Evolutionary conservation across 2,113 vertebrate genomes (phyloP), one percentile per base, ranked within the genome.

Genomic region (Asarcornis scutulata): DNA sequence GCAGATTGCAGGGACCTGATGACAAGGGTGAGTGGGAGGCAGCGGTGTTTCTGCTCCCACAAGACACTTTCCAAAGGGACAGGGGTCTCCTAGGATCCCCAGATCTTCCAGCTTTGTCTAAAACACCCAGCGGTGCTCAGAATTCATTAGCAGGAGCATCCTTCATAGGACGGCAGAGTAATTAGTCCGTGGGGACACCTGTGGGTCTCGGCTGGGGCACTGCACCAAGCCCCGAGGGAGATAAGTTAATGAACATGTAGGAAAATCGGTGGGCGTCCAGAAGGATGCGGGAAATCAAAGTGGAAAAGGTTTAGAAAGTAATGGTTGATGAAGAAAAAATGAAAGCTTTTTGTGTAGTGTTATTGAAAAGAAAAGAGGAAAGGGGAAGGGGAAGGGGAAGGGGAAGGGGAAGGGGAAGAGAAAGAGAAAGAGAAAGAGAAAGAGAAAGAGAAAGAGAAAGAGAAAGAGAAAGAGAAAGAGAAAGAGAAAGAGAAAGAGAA

Each of bases 241-340:
- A 46, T 1, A 0, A 0, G 0, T 36, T 20, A 32, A 62, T 56
- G 62, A 67, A 66, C 88, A 42, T 8, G 15, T 23, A 25, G 55
- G 50, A 63, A 67, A 87, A 56, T 3, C 0, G 7, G 17, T 63
- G 23, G 68, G 34, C 74, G 44, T 31, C 31, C 36, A 58, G 27
- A 26, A 32, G 64, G 32, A 56, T 68, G 25, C 0, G 2, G 11
- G 46, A 72, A 75, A 89, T 13, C n/a, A 29, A n/a, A 46, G 38
- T 18, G 36, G 8, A 16, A 36, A 62, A 74, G 5, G 14, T 26
- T 79, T 62, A 17, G 59, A 72, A 50, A 74, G 17, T 5, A 55
- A 55, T 11, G 25, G 22, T 17, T 11, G 20, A 3, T 34, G 23
- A 55, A 53, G 32, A 78, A 40, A 81, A 62, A 14, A 5, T 27